phyloP scores from a whole-genome alignment of 2,113 vertebrate genomes.

The Festucalex cinctus region DNA sequence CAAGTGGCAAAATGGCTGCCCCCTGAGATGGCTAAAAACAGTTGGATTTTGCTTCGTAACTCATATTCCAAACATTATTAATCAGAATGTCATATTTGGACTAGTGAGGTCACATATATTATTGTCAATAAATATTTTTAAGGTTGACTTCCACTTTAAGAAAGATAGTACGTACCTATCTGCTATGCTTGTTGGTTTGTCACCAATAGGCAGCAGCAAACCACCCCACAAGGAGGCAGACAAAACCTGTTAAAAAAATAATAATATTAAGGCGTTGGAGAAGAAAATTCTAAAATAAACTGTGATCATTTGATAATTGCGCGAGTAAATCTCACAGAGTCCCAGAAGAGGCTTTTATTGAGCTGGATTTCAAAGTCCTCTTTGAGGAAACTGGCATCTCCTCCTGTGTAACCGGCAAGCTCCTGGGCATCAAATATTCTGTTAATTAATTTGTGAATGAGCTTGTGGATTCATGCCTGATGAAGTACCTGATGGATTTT shows the following conservation, averaged over 20 bases:
- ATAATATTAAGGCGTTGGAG: background rate
- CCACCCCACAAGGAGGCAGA: constrained; percentile 92
- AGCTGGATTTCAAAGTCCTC: constrained; percentile 95
- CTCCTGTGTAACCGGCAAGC: constrained; percentile 90
- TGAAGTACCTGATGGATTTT: constrained; percentile 90
- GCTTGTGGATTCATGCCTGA: background rate
- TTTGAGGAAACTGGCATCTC: constrained; percentile 91
- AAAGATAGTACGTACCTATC: constrained; percentile 78
- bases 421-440: constrained; percentile 72
- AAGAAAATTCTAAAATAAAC: background rate
- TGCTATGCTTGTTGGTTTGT: constrained; percentile 85
- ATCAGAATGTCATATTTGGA: no score
- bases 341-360: constrained; percentile 82
- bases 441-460: no score
- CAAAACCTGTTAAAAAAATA: constrained; percentile 74
- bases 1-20: no score
- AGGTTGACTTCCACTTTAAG: no score
- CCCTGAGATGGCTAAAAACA: no score
- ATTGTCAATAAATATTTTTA: no score
- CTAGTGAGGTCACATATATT: no score
- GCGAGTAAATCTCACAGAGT: constrained; percentile 78
- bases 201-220: constrained; percentile 87
- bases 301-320: background rate
- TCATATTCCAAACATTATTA: no score
- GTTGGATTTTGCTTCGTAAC: no score